A percentile compares a stretch with the other conserved stretches of the same genome.
phyloP scores from a whole-genome alignment of 2,113 vertebrate species.

The Eubucco bourcierii region DNA sequence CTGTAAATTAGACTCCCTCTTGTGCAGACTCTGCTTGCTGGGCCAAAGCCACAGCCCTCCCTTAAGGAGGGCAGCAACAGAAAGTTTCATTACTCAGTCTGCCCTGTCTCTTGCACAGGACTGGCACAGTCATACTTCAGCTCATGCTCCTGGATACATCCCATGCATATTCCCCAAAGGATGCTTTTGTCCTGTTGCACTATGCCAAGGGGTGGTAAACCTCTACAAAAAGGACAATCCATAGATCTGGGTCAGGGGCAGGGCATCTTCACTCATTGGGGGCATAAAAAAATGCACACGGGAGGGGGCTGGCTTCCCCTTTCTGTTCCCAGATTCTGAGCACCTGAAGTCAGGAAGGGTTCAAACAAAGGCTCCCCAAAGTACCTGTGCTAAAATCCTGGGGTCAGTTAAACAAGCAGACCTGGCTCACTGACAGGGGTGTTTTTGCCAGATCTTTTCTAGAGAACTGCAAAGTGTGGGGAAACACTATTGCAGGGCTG shows the following conservation, averaged over 20 bases:
- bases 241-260: background rate
- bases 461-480: background rate
- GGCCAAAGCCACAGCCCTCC: background rate
- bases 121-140: background rate
- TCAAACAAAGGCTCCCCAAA: background rate
- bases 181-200: background rate
- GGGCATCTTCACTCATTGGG: background rate
- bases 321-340: background rate
- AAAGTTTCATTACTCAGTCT: background rate
- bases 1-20: slow-evolving; percentile 52
- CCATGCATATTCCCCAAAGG: background rate
- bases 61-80: background rate
- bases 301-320: background rate
- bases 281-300: no score
- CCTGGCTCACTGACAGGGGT: background rate
- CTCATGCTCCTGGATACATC: background rate
- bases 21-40: background rate
- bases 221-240: background rate
- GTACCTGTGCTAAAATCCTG: background rate
- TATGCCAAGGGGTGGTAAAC: background rate
- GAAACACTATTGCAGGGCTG: background rate
- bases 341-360: background rate
- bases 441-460: slow-evolving; percentile 3
- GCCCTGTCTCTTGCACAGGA: background rate
- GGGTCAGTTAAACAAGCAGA: background rate